Percentiles rank a stretch among this genome's conserved stretches.
phyloP scores from a whole-genome alignment of 2,797 vertebrate genomes.

The Capromys pilorides region DNA sequence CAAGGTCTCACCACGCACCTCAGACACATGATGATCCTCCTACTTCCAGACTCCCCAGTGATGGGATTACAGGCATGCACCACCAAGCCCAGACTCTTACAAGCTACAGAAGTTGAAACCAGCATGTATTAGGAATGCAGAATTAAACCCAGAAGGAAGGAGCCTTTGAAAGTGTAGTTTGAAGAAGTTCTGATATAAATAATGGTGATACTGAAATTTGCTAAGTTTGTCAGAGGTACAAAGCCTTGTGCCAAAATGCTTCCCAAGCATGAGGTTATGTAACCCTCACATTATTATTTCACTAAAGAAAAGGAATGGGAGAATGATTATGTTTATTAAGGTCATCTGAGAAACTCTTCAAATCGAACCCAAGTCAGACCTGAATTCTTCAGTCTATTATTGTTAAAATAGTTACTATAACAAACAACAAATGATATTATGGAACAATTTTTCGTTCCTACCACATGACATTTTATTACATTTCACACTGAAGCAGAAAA shows the following conservation, averaged over 20 bases:
- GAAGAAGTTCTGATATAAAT: background rate
- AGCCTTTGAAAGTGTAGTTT: background rate
- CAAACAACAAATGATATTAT: background rate
- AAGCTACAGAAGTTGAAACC: background rate
- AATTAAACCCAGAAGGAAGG: background rate
- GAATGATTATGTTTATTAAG: background rate
- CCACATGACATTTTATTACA: background rate
- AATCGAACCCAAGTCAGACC: background rate
- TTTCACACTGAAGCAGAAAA: slow-evolving; percentile 44
- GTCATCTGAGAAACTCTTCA: background rate
- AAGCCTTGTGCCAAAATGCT: background rate
- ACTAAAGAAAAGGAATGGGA: background rate
- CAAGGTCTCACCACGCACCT: too few species aligned
- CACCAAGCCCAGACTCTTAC: background rate
- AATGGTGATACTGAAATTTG: background rate
- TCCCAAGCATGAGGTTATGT: background rate
- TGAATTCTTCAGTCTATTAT: background rate
- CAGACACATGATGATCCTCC: too few species aligned
- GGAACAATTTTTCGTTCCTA: background rate
- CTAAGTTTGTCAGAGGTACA: background rate
- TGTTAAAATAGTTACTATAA: background rate
- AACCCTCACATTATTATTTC: background rate
- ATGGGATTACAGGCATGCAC: too few species aligned
- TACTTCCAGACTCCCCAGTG: too few species aligned
- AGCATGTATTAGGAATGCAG: background rate